These are phyloP conservation scores for Andrena fulva DNA, from an alignment of 2,888 invertebrate genomes.

Conservation along the genomic window DNA sequence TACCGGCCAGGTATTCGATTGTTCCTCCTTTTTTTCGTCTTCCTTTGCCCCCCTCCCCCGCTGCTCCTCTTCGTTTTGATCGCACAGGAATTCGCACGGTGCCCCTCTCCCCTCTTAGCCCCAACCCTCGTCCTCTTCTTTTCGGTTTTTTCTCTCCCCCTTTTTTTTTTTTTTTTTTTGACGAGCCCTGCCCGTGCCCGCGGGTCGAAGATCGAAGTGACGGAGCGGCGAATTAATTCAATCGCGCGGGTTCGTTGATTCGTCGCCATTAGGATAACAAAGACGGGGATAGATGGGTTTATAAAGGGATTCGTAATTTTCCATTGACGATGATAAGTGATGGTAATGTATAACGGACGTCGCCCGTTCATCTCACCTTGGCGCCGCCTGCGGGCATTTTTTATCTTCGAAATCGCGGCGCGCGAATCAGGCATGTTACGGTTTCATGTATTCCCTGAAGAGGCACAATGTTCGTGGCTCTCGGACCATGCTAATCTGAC, in stretches of 20 bases:
- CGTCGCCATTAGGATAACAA: conserved; percentile 35
- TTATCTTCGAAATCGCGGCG: too few relatives aligned
- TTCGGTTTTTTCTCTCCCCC: background rate
- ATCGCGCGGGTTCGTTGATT: conserved; percentile 20
- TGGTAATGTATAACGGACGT: conserved; percentile 19
- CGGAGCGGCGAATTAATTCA: conserved; percentile 48
- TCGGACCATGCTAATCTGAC: too few relatives aligned
- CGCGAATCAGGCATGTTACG: too few relatives aligned
- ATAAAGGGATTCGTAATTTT: conserved; percentile 25
- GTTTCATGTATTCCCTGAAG: too few relatives aligned
- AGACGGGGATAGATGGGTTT: conserved; percentile 27
- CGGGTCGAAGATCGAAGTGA: conserved; percentile 13
- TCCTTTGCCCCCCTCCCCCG: background rate
- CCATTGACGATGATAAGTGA: conserved; percentile 20
- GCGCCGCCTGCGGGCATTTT: too few relatives aligned
- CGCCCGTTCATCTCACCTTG: too few relatives aligned
- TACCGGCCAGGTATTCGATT: conserved; percentile 62
- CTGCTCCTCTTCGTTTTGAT: conserved; percentile 27
- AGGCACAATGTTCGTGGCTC: too few relatives aligned
- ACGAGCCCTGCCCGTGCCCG: background rate
- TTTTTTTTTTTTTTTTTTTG: background rate
- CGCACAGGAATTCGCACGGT: conserved; percentile 26
- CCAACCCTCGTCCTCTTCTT: background rate
- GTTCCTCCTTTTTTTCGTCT: conserved; percentile 30
- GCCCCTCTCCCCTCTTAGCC: background rate